Evolutionary conservation across 1,140 invertebrate species (phyloP).

Genomic region (Drosophila kepulauana): DNA sequence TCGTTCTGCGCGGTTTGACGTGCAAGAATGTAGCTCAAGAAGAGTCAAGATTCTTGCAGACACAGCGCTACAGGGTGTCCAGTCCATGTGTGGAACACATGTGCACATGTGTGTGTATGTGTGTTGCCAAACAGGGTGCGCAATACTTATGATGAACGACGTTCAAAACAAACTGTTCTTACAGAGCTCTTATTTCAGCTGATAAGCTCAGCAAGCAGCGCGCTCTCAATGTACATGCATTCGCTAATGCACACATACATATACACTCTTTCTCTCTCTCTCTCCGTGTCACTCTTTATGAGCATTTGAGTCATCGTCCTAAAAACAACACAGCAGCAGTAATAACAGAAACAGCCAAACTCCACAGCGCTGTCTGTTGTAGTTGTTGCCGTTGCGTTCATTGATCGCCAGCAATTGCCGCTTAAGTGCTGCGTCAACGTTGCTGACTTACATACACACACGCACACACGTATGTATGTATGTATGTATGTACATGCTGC

Average conservation of each 20-base stretch:
- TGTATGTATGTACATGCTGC: conserved; percentile 1
- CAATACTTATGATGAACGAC: conserved; percentile 3
- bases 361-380: conserved; percentile 44
- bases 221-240: conserved; percentile 4
- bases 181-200: conserved; percentile 44
- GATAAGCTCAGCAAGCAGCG: conserved; percentile 45
- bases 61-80: conserved; percentile 54
- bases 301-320: conserved; percentile 72
- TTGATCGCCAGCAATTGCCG: conserved; percentile 81
- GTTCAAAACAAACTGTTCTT: conserved; percentile 23
- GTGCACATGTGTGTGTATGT: conserved; percentile 11
- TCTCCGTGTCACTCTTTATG: conserved; percentile 14
- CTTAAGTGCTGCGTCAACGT: conserved; percentile 82
- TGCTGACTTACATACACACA: conserved; percentile 72
- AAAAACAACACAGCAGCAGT: conserved; percentile 75
- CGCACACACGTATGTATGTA: conserved; percentile 12
- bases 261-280: not conserved
- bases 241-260: not conserved
- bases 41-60: conserved; percentile 23
- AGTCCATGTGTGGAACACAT: conserved; percentile 43
- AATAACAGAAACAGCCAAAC: conserved; percentile 55
- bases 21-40: conserved; percentile 61
- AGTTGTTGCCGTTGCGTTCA: conserved; percentile 64
- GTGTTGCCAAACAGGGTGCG: conserved; percentile 39
- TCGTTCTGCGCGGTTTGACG: conserved; percentile 54